These are phyloP conservation scores for Scartelaos histophorus DNA, from an alignment of 2,113 vertebrate genomes.

Conservation along the genomic window DNA sequence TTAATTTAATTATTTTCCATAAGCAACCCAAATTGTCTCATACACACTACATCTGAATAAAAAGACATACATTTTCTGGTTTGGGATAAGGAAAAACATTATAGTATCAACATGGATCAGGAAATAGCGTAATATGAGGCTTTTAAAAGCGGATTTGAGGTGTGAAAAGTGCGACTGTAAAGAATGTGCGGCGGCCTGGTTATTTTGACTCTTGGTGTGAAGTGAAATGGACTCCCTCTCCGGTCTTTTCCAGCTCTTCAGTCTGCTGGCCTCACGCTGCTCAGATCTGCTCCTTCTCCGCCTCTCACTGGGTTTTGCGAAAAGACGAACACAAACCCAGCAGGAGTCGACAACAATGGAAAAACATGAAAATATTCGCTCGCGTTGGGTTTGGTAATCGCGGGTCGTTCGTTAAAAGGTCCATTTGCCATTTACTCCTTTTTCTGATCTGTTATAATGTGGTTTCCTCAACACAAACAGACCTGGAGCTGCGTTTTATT, in stretches of 20 bases:
- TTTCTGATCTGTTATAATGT: no score
- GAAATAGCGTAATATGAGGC: no score
- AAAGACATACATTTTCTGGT: no score
- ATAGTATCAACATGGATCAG: no score
- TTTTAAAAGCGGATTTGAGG: neutral
- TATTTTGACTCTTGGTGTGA: conserved; percentile 35
- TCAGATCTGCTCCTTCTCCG: conserved; percentile 29
- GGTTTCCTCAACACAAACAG: no score
- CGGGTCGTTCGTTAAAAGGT: conserved; percentile 7
- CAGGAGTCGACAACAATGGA: conserved; percentile 55
- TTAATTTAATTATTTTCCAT: no score
- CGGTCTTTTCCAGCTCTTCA: conserved; percentile 12
- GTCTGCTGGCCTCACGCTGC: conserved; percentile 36
- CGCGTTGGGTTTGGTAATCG: conserved; percentile 18
- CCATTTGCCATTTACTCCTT: no score
- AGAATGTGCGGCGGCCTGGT: conserved; percentile 3
- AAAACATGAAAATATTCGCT: conserved; percentile 45
- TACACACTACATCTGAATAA: no score
- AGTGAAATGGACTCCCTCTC: conserved; percentile 33
- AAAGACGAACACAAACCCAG: conserved; percentile 39
- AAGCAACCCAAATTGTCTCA: no score
- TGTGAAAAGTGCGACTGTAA: neutral
- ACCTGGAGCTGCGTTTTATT: no score
- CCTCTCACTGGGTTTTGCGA: conserved; percentile 30
- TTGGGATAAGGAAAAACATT: no score